phyloP scores from a whole-genome alignment of 2,888 invertebrate genomes.

The Chloromyia formosa region DNA sequence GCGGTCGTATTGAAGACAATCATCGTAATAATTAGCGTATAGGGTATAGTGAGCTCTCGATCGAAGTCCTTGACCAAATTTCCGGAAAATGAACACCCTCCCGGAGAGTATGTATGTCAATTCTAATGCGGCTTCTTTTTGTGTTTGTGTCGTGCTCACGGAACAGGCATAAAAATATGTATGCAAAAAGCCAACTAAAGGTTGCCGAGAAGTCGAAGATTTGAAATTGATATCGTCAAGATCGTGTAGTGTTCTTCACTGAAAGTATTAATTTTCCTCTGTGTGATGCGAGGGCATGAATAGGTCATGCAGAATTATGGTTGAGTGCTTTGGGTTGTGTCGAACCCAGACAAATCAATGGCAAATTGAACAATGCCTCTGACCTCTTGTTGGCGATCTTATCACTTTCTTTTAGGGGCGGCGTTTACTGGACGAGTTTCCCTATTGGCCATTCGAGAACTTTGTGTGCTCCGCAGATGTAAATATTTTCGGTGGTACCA shows the following conservation, averaged over 20 bases:
- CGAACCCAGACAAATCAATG: no score
- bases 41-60: slow-evolving; percentile 22
- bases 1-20: slow-evolving; percentile 11
- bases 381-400: no score
- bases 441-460: no score
- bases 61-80: slow-evolving; percentile 36
- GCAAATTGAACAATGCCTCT: no score
- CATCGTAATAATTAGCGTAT: slow-evolving; percentile 31
- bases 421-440: no score
- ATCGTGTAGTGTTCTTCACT: slow-evolving; percentile 22
- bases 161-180: slow-evolving; percentile 9
- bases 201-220: slow-evolving; percentile 11
- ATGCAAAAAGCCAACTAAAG: not conserved
- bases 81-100: not conserved
- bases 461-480: no score
- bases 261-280: slow-evolving; percentile 21
- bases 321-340: no score
- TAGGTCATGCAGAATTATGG: not conserved
- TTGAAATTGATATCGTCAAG: slow-evolving; percentile 29
- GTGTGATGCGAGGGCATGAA: not conserved
- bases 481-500: no score
- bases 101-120: not conserved
- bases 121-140: slow-evolving; percentile 3
- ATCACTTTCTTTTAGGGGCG: no score
- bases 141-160: not conserved